A percentile compares a stretch with the other conserved stretches of the same genome.
Conservation (phyloP, 2,113 vertebrate genomes). For the Ptilonorhynchus violaceus region DNA sequence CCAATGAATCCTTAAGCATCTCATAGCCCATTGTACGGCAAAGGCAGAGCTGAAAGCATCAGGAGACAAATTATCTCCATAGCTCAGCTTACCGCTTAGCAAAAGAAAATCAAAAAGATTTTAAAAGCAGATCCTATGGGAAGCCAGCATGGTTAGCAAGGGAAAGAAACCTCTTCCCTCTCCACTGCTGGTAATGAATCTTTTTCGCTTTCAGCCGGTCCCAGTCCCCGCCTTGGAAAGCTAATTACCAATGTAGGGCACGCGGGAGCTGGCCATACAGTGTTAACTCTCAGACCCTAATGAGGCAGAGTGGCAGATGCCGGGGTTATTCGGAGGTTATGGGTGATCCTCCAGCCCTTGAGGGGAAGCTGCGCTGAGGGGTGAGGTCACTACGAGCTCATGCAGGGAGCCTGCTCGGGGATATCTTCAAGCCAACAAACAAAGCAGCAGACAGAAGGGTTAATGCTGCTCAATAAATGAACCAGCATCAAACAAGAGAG, state of each 20-base stretch:
- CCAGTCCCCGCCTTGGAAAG: background rate
- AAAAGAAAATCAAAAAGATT: background rate
- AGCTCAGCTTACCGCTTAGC: background rate
- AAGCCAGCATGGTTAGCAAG: background rate
- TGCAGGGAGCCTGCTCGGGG: background rate
- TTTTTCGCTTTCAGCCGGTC: background rate
- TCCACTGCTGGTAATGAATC: background rate
- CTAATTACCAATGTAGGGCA: background rate
- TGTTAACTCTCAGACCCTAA: background rate
- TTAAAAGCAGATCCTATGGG: background rate
- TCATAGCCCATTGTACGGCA: background rate
- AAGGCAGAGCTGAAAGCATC: background rate
- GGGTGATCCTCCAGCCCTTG: background rate
- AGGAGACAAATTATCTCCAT: background rate
- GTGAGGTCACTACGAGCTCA: background rate
- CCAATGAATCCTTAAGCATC: background rate
- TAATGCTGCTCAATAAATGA: background rate
- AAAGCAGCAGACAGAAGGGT: conserved; percentile 32
- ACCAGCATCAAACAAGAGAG: background rate
- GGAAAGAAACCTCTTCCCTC: background rate
- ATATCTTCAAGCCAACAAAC: background rate
- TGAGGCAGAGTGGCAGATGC: background rate
- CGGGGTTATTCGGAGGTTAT: background rate
- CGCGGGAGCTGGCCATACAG: background rate
- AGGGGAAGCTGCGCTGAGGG: background rate